These are phyloP conservation scores for Meda fulgida DNA, from an alignment of 2,797 vertebrate genomes.

Conservation along the genomic window DNA sequence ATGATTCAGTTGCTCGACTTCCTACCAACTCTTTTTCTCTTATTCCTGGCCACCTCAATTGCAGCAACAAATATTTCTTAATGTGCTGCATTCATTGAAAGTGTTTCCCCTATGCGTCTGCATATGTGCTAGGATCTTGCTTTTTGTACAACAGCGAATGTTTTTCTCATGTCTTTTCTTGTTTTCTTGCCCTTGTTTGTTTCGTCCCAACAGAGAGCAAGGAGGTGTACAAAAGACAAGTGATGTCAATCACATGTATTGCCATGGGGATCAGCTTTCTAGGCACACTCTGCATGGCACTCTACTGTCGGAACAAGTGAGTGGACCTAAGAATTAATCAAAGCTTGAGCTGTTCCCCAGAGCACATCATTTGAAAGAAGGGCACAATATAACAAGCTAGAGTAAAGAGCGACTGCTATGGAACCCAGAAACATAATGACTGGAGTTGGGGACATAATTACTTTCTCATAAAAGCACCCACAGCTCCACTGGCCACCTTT, in stretches of 20 bases:
- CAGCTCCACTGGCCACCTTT: slow-evolving; percentile 21
- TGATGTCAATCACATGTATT: slow-evolving; percentile 93
- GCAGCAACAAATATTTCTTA: slow-evolving; percentile 42
- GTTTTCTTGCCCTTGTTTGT: slow-evolving; percentile 29
- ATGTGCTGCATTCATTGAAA: not conserved
- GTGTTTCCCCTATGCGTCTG: not conserved
- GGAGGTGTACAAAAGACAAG: slow-evolving; percentile 82
- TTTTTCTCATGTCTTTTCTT: not conserved
- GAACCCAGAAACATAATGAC: slow-evolving; percentile 34
- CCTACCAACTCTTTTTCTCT: not conserved
- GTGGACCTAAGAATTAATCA: slow-evolving; percentile 50
- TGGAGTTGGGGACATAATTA: slow-evolving; percentile 23
- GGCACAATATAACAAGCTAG: slow-evolving; percentile 11
- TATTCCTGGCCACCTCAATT: slow-evolving; percentile 13
- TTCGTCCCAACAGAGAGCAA: slow-evolving; percentile 76
- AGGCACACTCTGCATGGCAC: slow-evolving; percentile 90
- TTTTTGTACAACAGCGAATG: slow-evolving; percentile 32
- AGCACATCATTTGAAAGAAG: slow-evolving; percentile 12
- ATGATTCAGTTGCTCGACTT: slow-evolving; percentile 33
- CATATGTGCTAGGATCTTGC: not conserved
- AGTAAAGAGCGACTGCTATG: slow-evolving; percentile 27
- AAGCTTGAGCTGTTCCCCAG: slow-evolving; percentile 21
- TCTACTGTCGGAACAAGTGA: slow-evolving; percentile 98
- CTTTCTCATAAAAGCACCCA: slow-evolving; percentile 22
- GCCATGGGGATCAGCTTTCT: slow-evolving; percentile 93